Evolutionary conservation across 2,888 invertebrate genomes (phyloP).

Genomic region (Aphodius sticticus): DNA sequence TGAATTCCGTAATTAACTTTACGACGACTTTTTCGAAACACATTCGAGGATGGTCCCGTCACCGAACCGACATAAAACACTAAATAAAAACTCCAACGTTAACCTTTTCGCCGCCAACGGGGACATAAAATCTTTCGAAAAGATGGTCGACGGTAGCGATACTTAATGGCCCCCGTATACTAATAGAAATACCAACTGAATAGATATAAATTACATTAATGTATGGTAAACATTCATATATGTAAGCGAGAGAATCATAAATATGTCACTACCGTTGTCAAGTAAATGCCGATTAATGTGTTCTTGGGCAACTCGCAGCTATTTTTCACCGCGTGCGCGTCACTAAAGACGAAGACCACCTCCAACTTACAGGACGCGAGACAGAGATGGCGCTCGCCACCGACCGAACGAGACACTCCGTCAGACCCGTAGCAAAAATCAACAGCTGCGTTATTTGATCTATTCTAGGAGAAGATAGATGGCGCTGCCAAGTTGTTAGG

Average conservation of each 20-base stretch:
- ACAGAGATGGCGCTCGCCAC: constrained; percentile 12
- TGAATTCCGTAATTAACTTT: constrained; percentile 4
- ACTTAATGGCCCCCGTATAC: constrained; percentile 55
- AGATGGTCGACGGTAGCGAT: constrained; percentile 46
- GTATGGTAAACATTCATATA: constrained; percentile 62
- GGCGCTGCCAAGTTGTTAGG: constrained; percentile 54
- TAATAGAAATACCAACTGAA: constrained; percentile 62
- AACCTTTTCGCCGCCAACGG: constrained; percentile 41
- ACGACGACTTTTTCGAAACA: neutral
- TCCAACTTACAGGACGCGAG: neutral
- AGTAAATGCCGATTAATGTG: constrained; percentile 62
- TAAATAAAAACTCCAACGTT: neutral
- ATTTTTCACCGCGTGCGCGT: constrained; percentile 28
- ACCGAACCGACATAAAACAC: neutral
- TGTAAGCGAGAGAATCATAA: constrained; percentile 60
- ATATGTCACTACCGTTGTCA: constrained; percentile 62
- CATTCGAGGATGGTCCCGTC: neutral
- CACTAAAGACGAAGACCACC: neutral
- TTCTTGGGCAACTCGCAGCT: constrained; percentile 56
- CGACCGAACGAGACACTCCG: constrained; percentile 16
- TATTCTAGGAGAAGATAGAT: constrained; percentile 57
- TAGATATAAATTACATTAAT: constrained; percentile 62
- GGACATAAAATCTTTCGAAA: constrained; percentile 50
- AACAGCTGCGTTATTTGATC: constrained; percentile 55
- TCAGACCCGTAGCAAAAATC: constrained; percentile 45